Percentiles rank a stretch among this genome's conserved stretches.
Conservation (phyloP, 1,140 invertebrate genomes). For the Lucilia cuprina region DNA sequence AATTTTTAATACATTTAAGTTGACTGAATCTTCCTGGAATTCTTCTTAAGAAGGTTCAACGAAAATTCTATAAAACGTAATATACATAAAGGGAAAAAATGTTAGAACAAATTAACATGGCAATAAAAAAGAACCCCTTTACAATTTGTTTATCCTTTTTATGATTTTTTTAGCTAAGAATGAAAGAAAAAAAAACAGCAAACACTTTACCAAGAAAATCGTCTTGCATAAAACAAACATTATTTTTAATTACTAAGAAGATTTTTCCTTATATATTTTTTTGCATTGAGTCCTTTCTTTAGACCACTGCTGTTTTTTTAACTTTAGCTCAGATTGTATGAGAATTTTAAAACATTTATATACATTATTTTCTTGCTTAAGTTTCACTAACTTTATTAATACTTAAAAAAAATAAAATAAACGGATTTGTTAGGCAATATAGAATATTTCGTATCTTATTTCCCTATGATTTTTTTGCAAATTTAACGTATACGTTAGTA, state of each 20-base stretch:
- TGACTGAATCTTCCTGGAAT: no score
- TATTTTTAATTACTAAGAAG: conserved; percentile 12
- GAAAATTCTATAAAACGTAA: neutral
- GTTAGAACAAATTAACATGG: neutral
- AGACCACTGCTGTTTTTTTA: neutral
- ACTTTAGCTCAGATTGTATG: neutral
- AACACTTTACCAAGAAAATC: neutral
- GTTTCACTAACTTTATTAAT: conserved; percentile 1
- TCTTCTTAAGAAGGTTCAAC: no score
- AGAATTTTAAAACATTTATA: neutral
- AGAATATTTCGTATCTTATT: no score
- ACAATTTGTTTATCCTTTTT: neutral
- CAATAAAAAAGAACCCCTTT: neutral
- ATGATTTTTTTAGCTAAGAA: neutral
- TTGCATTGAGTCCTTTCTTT: neutral
- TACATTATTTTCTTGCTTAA: neutral
- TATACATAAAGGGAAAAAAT: neutral
- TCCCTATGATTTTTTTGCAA: no score
- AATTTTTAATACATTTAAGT: no score
- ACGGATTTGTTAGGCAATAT: no score
- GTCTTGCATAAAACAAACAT: neutral
- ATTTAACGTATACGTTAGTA: no score
- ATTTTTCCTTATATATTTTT: neutral
- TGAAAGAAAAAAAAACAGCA: neutral
- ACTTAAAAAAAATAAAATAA: neutral